phyloP scores from a whole-genome alignment of 2,888 invertebrate species.

The Bedellia somnulentella region DNA sequence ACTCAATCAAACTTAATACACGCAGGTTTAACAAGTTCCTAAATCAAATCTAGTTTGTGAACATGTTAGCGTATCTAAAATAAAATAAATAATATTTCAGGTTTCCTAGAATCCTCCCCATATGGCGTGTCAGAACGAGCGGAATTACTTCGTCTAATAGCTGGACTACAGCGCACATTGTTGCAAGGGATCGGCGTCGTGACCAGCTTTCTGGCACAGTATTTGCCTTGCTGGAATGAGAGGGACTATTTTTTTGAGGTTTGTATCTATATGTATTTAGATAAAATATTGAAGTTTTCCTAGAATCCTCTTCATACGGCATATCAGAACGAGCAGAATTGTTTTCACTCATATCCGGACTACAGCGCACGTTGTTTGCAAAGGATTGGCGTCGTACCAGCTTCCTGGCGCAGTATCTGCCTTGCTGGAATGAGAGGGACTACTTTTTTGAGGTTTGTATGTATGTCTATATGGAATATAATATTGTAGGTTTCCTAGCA shows the following conservation, averaged over 20 bases:
- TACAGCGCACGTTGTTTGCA: slow-evolving; percentile 37
- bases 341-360: slow-evolving; percentile 21
- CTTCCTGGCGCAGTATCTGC: slow-evolving; percentile 40
- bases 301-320: slow-evolving; percentile 30
- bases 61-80: background rate
- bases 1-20: too few relatives aligned
- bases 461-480: too few relatives aligned
- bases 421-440: slow-evolving; percentile 44
- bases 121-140: slow-evolving; percentile 34
- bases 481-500: slow-evolving; percentile 32
- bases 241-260: slow-evolving; percentile 41
- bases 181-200: slow-evolving; percentile 40
- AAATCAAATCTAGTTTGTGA: slow-evolving; percentile 46
- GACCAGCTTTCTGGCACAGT: slow-evolving; percentile 40
- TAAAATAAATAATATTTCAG: slow-evolving; percentile 16
- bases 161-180: slow-evolving; percentile 28
- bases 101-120: slow-evolving; percentile 33
- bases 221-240: slow-evolving; percentile 45
- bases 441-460: slow-evolving; percentile 40
- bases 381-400: slow-evolving; percentile 39
- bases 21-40: too few relatives aligned
- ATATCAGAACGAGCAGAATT: slow-evolving; percentile 34
- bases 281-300: slow-evolving; percentile 29
- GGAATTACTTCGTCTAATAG: slow-evolving; percentile 27
- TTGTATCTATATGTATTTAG: too few relatives aligned